phyloP scores from a whole-genome alignment of 2,797 vertebrate species.

The Anabas testudineus region DNA sequence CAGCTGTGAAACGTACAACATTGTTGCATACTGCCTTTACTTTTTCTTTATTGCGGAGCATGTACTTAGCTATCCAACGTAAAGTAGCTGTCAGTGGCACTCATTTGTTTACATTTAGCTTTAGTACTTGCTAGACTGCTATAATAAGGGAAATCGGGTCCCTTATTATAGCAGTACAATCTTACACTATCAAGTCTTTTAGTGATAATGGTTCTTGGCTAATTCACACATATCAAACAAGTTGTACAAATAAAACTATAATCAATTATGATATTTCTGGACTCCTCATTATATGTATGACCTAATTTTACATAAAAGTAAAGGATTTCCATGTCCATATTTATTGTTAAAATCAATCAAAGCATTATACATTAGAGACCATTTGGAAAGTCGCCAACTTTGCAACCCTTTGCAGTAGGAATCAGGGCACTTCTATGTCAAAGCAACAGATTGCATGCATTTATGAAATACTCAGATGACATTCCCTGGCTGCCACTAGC shows the following conservation, averaged over 20 bases:
- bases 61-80: conserved; percentile 8
- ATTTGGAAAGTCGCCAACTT: background rate
- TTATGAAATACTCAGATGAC: background rate
- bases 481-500: background rate
- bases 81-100: conserved; percentile 30
- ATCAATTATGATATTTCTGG: background rate
- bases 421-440: background rate
- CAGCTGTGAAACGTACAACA: background rate
- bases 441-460: background rate
- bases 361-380: background rate
- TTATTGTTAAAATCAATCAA: background rate
- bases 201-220: too few species aligned
- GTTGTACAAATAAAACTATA: background rate
- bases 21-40: background rate
- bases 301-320: background rate
- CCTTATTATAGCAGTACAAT: background rate
- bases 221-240: too few species aligned
- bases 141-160: too few species aligned
- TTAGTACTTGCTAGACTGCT: background rate
- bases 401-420: background rate
- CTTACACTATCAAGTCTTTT: background rate
- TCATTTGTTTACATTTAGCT: conserved; percentile 21
- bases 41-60: conserved; percentile 11
- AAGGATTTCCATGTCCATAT: background rate
- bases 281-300: background rate